Evolutionary conservation across 2,113 vertebrate genomes (phyloP).

Genomic region (Oreochromis niloticus): DNA sequence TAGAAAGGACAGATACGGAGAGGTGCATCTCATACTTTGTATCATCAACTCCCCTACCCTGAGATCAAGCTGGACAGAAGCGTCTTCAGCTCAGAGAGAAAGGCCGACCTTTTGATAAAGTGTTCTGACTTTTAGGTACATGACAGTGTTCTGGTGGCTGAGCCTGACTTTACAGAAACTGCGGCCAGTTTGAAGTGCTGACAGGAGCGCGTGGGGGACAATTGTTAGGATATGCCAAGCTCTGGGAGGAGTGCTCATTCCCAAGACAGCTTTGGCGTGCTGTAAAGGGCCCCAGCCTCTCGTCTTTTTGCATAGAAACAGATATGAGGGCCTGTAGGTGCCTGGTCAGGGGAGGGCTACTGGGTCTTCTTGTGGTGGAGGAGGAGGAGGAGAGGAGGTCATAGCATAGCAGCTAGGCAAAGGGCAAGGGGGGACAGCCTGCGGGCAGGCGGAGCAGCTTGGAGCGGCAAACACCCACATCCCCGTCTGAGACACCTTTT

Average conservation of each 20-base stretch:
- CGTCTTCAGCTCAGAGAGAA: constrained; percentile 55
- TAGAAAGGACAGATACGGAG: constrained; percentile 52
- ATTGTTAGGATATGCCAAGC: constrained; percentile 14
- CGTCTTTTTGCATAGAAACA: constrained; percentile 78
- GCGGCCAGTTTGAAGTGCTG: constrained; percentile 34
- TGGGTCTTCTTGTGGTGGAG: constrained; percentile 47
- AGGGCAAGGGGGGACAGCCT: constrained; percentile 49
- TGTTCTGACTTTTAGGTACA: constrained; percentile 19
- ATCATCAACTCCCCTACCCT: constrained; percentile 65
- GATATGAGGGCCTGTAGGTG: constrained; percentile 58
- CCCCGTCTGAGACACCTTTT: constrained; percentile 42
- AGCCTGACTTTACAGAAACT: constrained; percentile 29
- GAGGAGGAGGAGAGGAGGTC: constrained; percentile 21
- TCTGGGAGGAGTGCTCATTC: constrained; percentile 44
- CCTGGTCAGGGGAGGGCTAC: constrained; percentile 52
- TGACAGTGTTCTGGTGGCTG: constrained; percentile 58
- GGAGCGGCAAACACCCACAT: constrained; percentile 48
- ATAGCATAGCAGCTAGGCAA: constrained; percentile 65
- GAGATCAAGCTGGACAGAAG: constrained; percentile 67
- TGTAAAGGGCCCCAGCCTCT: constrained; percentile 58
- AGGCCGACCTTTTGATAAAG: constrained; percentile 33
- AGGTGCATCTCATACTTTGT: constrained; percentile 48
- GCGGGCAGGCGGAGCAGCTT: constrained; percentile 63
- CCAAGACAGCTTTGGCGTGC: constrained; percentile 43
- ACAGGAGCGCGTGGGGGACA: constrained; percentile 8